phyloP scores from a whole-genome alignment of 2,797 vertebrate species.

The Eurystomus glaucurus region DNA sequence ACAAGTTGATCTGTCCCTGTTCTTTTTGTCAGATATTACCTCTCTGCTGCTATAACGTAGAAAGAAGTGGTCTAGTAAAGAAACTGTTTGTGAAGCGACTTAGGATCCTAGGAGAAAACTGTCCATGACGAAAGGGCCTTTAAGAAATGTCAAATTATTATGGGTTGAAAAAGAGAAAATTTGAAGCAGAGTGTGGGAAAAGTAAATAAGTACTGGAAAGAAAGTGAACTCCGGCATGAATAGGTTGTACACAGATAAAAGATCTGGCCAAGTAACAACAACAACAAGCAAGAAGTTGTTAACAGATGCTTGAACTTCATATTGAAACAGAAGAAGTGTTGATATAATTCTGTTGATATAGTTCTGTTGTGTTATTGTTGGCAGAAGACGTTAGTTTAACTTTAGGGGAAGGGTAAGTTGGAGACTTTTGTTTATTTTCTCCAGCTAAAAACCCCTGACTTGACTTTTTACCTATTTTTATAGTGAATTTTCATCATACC shows the following conservation, averaged over 20 bases:
- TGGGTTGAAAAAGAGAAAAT: constrained; percentile 27
- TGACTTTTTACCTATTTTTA: constrained; percentile 71
- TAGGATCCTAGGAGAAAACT: background rate
- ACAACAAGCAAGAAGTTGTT: constrained; percentile 73
- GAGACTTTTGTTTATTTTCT: constrained; percentile 62
- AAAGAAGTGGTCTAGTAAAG: background rate
- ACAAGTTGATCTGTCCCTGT: background rate
- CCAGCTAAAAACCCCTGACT: constrained; percentile 25
- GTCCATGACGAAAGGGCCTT: background rate
- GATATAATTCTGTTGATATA: constrained; percentile 64
- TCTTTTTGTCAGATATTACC: background rate
- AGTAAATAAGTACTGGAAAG: constrained; percentile 62
- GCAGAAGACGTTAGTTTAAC: constrained; percentile 45
- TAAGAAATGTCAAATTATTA: constrained; percentile 2
- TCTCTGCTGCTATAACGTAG: background rate
- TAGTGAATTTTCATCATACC: constrained; percentile 54
- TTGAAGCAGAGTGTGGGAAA: constrained; percentile 62
- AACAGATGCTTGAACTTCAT: constrained; percentile 71
- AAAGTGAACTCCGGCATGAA: constrained; percentile 26
- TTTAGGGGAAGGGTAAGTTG: constrained; percentile 57
- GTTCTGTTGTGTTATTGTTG: constrained; percentile 65
- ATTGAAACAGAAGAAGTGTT: constrained; percentile 71
- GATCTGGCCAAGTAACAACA: constrained; percentile 67
- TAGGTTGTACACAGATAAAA: constrained; percentile 62
- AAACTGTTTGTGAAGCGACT: background rate